Conservation (phyloP, 1,140 invertebrate genomes). For the Apis laboriosa region DNA sequence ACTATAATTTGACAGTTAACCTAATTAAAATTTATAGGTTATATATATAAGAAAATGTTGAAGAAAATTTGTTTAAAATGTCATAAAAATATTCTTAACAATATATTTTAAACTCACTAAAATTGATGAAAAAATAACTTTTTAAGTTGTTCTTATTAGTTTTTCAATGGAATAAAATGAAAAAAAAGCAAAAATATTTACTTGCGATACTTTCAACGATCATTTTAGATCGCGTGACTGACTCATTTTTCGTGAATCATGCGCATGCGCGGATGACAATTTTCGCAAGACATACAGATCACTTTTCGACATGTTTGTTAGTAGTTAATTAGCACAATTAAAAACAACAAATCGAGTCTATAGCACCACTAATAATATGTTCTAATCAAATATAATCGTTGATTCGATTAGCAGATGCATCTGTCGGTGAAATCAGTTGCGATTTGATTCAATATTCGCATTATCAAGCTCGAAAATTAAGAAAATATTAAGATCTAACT, state of each 20-base stretch:
- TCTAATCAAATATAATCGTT: background rate
- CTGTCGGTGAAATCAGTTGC: background rate
- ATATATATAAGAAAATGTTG: too few relatives aligned
- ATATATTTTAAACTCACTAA: too few relatives aligned
- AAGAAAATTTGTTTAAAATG: too few relatives aligned
- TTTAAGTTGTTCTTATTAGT: too few relatives aligned
- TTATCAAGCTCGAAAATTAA: constrained; percentile 1
- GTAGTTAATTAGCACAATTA: constrained; percentile 11
- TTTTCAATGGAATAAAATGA: too few relatives aligned
- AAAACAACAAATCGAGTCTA: background rate
- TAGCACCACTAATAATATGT: background rate
- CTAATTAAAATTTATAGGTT: too few relatives aligned
- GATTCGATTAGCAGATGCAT: background rate
- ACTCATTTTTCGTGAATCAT: background rate
- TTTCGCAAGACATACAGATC: background rate
- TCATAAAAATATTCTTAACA: too few relatives aligned
- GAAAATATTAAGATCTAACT: background rate
- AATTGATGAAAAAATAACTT: too few relatives aligned
- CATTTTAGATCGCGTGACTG: background rate
- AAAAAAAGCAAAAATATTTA: too few relatives aligned
- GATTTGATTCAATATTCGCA: constrained; percentile 19
- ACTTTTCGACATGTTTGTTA: background rate
- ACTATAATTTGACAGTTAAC: too few relatives aligned
- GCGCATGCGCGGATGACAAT: background rate
- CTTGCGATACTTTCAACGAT: background rate